Evolutionary conservation across 2,113 vertebrate species (phyloP).

Genomic region (Barbus barbus): DNA sequence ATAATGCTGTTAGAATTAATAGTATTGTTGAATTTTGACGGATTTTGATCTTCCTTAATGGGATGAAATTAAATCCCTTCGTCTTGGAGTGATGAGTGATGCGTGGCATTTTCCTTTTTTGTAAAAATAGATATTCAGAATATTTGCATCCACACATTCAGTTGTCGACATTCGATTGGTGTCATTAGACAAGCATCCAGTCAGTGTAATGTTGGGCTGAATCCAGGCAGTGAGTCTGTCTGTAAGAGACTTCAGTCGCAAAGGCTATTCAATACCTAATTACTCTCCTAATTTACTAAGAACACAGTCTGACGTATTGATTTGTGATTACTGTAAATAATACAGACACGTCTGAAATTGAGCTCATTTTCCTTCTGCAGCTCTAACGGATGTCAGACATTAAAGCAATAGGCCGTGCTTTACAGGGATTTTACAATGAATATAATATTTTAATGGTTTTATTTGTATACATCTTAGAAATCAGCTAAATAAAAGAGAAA

Average conservation of each 20-base stretch:
- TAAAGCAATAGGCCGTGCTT: background rate
- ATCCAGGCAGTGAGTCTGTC: background rate
- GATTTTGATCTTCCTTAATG: background rate
- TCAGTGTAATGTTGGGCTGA: background rate
- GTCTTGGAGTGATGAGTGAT: too few relatives aligned
- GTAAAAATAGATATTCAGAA: background rate
- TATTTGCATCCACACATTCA: background rate
- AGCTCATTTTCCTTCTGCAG: slow-evolving; percentile 51
- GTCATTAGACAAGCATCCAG: background rate
- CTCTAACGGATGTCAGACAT: background rate
- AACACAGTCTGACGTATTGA: slow-evolving; percentile 49
- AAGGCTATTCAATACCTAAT: slow-evolving; percentile 54
- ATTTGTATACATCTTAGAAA: too few relatives aligned
- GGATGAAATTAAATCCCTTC: background rate
- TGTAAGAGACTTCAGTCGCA: slow-evolving; percentile 31
- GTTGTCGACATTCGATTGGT: too few relatives aligned
- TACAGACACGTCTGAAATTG: slow-evolving; percentile 28
- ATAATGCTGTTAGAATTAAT: too few relatives aligned
- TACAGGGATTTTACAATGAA: background rate
- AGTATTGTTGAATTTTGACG: background rate
- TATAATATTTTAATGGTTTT: too few relatives aligned
- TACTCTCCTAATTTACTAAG: slow-evolving; percentile 40
- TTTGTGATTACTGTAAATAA: slow-evolving; percentile 54
- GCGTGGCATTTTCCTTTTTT: background rate
- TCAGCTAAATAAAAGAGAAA: too few relatives aligned